phyloP scores from a whole-genome alignment of 2,888 invertebrate genomes.

The Drosophila niveifrons region DNA sequence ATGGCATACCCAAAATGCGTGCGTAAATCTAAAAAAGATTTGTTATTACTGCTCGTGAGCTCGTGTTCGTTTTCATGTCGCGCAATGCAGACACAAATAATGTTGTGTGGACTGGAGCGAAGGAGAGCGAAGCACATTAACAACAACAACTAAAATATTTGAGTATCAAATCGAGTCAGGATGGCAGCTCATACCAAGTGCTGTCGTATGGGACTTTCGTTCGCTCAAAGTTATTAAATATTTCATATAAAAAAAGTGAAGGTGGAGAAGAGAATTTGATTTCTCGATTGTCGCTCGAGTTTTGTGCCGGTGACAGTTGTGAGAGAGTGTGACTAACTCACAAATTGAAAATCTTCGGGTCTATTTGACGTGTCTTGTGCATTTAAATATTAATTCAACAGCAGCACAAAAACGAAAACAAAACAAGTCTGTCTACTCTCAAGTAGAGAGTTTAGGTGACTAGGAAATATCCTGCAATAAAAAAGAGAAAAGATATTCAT shows the following conservation, averaged over 20 bases:
- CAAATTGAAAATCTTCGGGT: constrained; percentile 46
- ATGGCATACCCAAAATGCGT: constrained; percentile 69
- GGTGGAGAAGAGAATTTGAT: constrained; percentile 59
- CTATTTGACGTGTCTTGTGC: constrained; percentile 33
- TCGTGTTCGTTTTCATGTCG: constrained; percentile 50
- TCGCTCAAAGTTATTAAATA: constrained; percentile 73
- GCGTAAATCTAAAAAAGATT: constrained; percentile 79
- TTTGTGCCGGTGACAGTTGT: constrained; percentile 58
- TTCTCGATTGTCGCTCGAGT: constrained; percentile 63
- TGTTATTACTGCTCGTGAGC: constrained; percentile 63
- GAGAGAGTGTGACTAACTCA: constrained; percentile 32
- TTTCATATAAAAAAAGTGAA: constrained; percentile 64
- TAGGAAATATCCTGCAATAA: not conserved
- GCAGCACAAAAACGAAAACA: constrained; percentile 14
- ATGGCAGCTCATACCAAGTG: constrained; percentile 40
- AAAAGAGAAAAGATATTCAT: no score
- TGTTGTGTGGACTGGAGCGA: constrained; percentile 18
- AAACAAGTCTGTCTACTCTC: not conserved
- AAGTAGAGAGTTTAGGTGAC: not conserved
- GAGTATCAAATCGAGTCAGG: constrained; percentile 29
- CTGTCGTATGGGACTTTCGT: constrained; percentile 1
- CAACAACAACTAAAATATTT: constrained; percentile 30
- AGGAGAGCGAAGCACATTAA: not conserved
- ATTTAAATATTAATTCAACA: constrained; percentile 64
- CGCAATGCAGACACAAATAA: constrained; percentile 52